These are phyloP conservation scores for Brachycybe producta DNA, from an alignment of 2,888 invertebrate species.

Conservation along the genomic window DNA sequence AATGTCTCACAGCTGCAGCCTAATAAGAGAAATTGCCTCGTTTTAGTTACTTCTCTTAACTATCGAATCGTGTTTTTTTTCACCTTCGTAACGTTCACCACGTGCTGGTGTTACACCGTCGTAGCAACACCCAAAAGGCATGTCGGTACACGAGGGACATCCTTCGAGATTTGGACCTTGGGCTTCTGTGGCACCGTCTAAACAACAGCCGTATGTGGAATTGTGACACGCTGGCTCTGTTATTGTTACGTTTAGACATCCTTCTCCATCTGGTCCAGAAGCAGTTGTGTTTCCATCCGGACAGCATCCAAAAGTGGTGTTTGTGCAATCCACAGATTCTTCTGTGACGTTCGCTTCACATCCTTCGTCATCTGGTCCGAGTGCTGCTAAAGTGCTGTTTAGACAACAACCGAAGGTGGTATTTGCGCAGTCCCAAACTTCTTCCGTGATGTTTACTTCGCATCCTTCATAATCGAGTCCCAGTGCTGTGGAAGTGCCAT, in stretches of 20 bases:
- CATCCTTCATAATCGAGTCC: conserved; percentile 31
- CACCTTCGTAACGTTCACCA: conserved; percentile 24
- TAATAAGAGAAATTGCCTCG: not conserved
- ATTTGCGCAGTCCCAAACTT: not conserved
- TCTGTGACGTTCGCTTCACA: conserved; percentile 40
- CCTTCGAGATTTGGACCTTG: conserved; percentile 72
- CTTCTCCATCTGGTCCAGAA: conserved; percentile 49
- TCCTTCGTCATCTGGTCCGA: conserved; percentile 56
- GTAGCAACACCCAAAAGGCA: conserved; percentile 73
- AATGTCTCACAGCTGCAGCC: conserved; percentile 71
- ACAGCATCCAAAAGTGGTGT: conserved; percentile 53
- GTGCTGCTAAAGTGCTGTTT: conserved; percentile 46
- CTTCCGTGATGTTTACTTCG: not conserved
- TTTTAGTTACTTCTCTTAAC: no score
- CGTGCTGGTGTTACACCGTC: conserved; percentile 53
- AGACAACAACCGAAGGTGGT: conserved; percentile 52
- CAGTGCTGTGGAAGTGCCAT: conserved; percentile 36
- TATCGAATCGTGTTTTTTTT: no score
- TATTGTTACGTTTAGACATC: conserved; percentile 44
- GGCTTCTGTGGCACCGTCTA: conserved; percentile 67
- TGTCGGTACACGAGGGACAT: conserved; percentile 41
- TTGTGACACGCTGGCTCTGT: conserved; percentile 48
- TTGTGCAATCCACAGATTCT: conserved; percentile 25
- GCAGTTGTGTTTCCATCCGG: conserved; percentile 42
- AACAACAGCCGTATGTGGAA: conserved; percentile 71